Evolutionary conservation across 1,140 invertebrate genomes (phyloP).

Genomic region (Plodia interpunctella): DNA sequence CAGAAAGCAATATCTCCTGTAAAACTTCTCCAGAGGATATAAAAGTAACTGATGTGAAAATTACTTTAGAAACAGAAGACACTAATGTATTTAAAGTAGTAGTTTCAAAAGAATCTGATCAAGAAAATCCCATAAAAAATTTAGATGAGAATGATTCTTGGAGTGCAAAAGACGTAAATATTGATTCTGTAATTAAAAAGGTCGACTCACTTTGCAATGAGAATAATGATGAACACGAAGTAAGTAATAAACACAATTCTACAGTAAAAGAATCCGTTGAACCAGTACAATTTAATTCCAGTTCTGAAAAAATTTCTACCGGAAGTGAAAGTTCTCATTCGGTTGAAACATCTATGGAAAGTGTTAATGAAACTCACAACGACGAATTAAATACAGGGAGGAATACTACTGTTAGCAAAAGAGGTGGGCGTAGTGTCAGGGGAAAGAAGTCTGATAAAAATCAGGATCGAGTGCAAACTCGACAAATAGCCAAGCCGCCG

Average conservation of each 20-base stretch:
- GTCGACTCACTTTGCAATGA: conserved; percentile 79
- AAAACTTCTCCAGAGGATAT: conserved; percentile 13
- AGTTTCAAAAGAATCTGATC: conserved; percentile 27
- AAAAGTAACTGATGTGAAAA: background rate
- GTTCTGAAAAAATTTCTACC: background rate
- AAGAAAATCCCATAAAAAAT: conserved; percentile 43
- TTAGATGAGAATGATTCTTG: conserved; percentile 85
- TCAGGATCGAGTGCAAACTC: conserved; percentile 73
- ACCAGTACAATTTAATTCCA: background rate
- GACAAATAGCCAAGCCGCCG: conserved; percentile 77
- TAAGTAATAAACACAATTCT: conserved; percentile 6
- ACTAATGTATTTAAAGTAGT: conserved; percentile 26
- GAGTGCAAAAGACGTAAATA: conserved; percentile 86
- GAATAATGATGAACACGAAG: conserved; percentile 34
- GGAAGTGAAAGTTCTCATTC: conserved; percentile 4
- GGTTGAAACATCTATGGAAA: conserved; percentile 11
- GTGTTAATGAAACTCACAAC: conserved; percentile 8
- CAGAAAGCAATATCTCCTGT: background rate
- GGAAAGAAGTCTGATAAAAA: conserved; percentile 75
- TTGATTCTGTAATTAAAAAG: conserved; percentile 88
- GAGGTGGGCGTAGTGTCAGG: conserved; percentile 74
- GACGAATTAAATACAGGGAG: conserved; percentile 34
- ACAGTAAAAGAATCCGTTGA: background rate
- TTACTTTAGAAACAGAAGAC: background rate
- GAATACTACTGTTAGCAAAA: conserved; percentile 41